Conservation (phyloP, 2,113 vertebrate genomes). For the Neomonachus schauinslandi region DNA sequence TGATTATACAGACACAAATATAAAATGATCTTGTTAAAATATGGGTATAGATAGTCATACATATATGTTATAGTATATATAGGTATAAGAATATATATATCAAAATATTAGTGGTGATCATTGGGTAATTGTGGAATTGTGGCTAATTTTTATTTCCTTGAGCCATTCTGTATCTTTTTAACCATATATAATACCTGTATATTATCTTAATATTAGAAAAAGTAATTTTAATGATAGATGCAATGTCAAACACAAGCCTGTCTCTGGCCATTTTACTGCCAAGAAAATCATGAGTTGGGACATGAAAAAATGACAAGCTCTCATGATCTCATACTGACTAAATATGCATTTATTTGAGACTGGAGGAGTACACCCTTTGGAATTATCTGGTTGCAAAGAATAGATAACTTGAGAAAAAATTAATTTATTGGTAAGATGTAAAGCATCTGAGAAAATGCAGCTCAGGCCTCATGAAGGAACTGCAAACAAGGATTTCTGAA, state of each 20-base stretch:
- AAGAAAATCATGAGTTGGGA: background rate
- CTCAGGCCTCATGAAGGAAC: background rate
- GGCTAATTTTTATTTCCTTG: background rate
- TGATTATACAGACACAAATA: background rate
- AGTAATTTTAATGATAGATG: background rate
- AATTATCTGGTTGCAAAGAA: background rate
- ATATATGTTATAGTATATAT: background rate
- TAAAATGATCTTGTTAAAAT: background rate
- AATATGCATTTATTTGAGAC: background rate
- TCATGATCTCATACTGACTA: background rate
- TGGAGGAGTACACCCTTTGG: background rate
- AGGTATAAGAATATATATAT: background rate
- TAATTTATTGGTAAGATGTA: background rate
- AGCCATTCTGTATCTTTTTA: background rate
- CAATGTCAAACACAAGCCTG: background rate
- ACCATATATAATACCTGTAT: background rate
- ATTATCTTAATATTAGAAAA: slow-evolving; percentile 33
- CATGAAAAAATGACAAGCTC: background rate
- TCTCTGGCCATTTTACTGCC: background rate
- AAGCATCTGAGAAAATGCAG: background rate
- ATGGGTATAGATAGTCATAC: background rate
- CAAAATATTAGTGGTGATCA: background rate
- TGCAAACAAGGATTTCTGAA: background rate
- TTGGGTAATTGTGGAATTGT: background rate
- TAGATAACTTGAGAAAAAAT: background rate